phyloP scores from a whole-genome alignment of 2,797 vertebrate species.

The Pipistrellus kuhlii region DNA sequence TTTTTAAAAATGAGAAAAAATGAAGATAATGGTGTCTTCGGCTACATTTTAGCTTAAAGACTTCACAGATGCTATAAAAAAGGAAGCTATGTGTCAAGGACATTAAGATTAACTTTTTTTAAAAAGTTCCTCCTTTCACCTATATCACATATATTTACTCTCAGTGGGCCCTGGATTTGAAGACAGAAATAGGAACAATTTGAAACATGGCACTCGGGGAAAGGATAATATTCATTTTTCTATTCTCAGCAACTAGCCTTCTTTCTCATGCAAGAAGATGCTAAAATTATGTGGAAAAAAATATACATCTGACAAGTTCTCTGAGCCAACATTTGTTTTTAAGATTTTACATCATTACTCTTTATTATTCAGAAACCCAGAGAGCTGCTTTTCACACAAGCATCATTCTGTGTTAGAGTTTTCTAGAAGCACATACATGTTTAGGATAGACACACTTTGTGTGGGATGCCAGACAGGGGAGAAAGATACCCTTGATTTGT shows the following conservation, averaged over 20 bases:
- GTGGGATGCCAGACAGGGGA: neutral
- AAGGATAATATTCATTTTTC: neutral
- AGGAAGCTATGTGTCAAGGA: neutral
- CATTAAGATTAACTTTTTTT: neutral
- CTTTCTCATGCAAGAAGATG: neutral
- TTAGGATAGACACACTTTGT: neutral
- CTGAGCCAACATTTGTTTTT: neutral
- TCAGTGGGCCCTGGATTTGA: neutral
- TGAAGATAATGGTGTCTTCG: neutral
- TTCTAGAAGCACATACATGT: constrained; percentile 19
- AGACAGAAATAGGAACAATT: neutral
- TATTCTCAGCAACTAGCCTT: neutral
- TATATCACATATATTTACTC: neutral
- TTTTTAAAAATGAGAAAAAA: neutral
- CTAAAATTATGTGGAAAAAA: neutral
- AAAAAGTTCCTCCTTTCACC: neutral
- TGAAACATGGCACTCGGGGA: neutral
- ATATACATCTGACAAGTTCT: neutral
- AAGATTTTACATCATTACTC: neutral
- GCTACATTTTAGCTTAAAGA: constrained; percentile 12
- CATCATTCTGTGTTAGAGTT: neutral
- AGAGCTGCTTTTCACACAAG: neutral
- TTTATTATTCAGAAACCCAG: neutral
- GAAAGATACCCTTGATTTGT: neutral
- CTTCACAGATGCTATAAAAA: constrained; percentile 26